Base-by-base conservation (phyloP, 2,888 invertebrate species). In the Napeogenes inachia region DNA sequence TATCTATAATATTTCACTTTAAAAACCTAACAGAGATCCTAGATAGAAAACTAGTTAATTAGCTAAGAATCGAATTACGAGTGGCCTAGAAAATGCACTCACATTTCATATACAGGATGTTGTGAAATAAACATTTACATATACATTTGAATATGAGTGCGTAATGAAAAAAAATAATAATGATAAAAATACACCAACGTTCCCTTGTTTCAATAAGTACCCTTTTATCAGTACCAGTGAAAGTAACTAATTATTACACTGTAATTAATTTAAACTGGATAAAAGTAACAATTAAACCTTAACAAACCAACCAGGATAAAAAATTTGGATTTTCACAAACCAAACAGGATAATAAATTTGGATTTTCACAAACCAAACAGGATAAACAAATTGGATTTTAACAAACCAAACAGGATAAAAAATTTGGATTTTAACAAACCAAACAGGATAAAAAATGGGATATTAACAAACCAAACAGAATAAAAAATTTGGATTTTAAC, bases 141-240 rank as follows among this genome's bases (percentile, higher is more conserved):
- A 50, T 50, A 30, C n/a, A 13, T 30, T 30, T 13, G 47, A 13
- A 13, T 47, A 35, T 33, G 21, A 21, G 21, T 21, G 21, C 21
- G 21, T 21, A 21, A 21, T 21, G 21, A 21, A 21, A 1, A 21
- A 21, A 21, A 33, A 35, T 35, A 53, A 8, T 54, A n/a, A 60
- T 30, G 56, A 60, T 53, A 58, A 58, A 4, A 33, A 47, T 35
- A 60, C 57, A 54, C 13, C 33, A 57, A 46, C 38, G 32, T 8
- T 38, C 50, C 53, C 50, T 35, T 35, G 60, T 47, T 62, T 47
- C 65, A 62, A 65, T 57, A 21, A 21, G 21, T 21, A 64, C 50
- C 57, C 64, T 54, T 62, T 66, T 66, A 66, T 66, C 66, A 13
- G 53, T 42, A 38, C 38, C 1, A 50, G 21, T 50, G 30, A 30